Base-by-base conservation (phyloP, 2,797 vertebrate species). In the Sebastes baramenuke region DNA sequence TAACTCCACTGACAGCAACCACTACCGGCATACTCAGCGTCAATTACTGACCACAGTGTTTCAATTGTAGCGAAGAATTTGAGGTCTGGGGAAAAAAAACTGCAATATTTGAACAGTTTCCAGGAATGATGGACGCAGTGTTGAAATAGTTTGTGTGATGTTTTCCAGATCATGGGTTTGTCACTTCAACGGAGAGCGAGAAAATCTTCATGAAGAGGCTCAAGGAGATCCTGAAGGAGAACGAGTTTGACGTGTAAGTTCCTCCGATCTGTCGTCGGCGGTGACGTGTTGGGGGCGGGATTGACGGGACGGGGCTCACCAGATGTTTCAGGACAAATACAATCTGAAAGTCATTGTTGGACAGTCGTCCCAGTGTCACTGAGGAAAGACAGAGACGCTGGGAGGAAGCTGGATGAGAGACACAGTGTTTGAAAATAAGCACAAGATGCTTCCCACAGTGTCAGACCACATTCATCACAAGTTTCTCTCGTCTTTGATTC, bases 141-240 rank as follows among this genome's bases (percentile, higher is more conserved):
- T 59, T 82, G 14, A 85, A 77, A 70, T 34, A 9, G 6, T 72
- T 36, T 75, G 49, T 85, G 20, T 88, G 60, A 65, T 91, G 38
- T 72, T 42, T 96, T 96, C 88, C 96, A 99, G 98, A 97, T 93
- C 97, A 93, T 60, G 96, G 91, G 76, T 96, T 95, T 87, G 87
- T 97, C 81, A 86, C 95, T 68, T 84, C 93, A 79, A 96, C 97
- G 58, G 98, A 99, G 89, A 98, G 97, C 80, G 98, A 99, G 94
- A 97, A 95, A 77, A 92, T 96, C 85, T 98, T 98, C 96, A 95
- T 98, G 95, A 98, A 96, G 94, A 96, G 96, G 86, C 93, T 99
- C 84, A 97, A 97, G 93, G 97, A 99, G 94, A 97, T 98, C 83
- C 96, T 99, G 90, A 97, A 95, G 92, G 97, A 98, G 92, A 97